Conservation (phyloP, 23 tunicate species). For the Trididemnum miniatum region DNA sequence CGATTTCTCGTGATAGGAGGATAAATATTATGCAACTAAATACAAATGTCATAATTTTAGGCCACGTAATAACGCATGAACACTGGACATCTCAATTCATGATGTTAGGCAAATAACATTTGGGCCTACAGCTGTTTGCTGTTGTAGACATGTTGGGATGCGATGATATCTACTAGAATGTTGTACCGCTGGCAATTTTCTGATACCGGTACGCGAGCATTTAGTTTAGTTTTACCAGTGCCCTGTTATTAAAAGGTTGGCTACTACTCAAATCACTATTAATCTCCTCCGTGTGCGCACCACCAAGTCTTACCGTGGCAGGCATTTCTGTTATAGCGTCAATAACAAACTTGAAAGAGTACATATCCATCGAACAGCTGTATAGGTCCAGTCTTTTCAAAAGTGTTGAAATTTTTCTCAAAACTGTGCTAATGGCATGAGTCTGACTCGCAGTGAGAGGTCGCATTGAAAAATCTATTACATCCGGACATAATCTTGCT, state of each 20-base stretch:
- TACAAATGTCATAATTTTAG: too few relatives aligned
- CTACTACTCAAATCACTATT: neutral
- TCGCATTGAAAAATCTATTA: neutral
- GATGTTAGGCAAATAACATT: too few relatives aligned
- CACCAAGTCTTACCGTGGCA: neutral
- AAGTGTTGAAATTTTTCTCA: neutral
- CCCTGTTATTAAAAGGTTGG: neutral
- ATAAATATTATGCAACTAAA: too few relatives aligned
- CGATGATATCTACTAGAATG: neutral
- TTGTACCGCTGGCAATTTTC: neutral
- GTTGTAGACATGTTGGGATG: neutral
- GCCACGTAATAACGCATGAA: too few relatives aligned
- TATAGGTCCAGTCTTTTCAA: neutral
- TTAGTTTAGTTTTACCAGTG: neutral
- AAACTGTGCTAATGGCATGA: neutral
- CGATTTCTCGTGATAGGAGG: too few relatives aligned
- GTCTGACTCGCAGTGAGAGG: slow-evolving; percentile 15
- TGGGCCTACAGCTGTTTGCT: too few relatives aligned
- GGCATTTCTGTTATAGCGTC: slow-evolving; percentile 8
- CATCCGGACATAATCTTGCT: neutral
- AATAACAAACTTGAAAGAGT: neutral
- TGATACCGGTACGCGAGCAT: too few relatives aligned
- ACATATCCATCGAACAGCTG: slow-evolving; percentile 1
- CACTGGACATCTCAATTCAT: too few relatives aligned
- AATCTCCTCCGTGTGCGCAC: neutral